Evolutionary conservation across 2,888 invertebrate species (phyloP), one percentile per base, ranked within the genome.

Genomic region (Villa cingulata): DNA sequence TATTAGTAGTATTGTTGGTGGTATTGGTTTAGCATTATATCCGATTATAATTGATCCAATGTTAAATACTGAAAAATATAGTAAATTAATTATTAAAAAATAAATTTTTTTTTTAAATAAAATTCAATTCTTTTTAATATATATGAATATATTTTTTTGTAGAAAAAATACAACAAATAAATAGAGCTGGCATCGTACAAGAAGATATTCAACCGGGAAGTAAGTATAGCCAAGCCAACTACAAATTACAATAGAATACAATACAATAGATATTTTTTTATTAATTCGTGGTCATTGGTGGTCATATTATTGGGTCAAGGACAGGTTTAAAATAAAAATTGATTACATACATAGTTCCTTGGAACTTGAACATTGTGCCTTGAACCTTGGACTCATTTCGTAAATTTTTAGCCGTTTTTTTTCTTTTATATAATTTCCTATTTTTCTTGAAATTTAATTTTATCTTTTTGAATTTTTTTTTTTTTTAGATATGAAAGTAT

Each of bases 41-140:
- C 79, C 80, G 4, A 72, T 79, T 51, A 65, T 74, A 23, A 70
- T 81, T 52, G 71, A 74, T 53, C 81, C 81, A 4, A 76, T 80
- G 72, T 58, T 76, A 18, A 71, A 80, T 61, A 64, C 73, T 6
- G 72, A 77, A 1, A 71, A 77, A 59, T 81, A 79, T 44, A 64
- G 57, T 58, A 20, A 54, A 54, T 54, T 4, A 23, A 23, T 23
- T 23, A 7, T 7, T 6, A 6, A 23, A n/a, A n/a, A n/a, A n/a
- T n/a, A n/a, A n/a, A n/a, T n/a, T n/a, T n/a, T n/a, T n/a, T n/a
- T n/a, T n/a, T n/a, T 7, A n/a, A 23, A 10, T 19, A 19, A 36
- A 15, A 19, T 39, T 5, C 15, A 14, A 16, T 44, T 16, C 17
- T 17, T 23, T 23, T 23, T 23, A 23, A 23, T 23, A 6, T 23